These are phyloP conservation scores for Leptinotarsa rubiginosa DNA, from an alignment of 2,888 invertebrate species.

Conservation along the genomic window DNA sequence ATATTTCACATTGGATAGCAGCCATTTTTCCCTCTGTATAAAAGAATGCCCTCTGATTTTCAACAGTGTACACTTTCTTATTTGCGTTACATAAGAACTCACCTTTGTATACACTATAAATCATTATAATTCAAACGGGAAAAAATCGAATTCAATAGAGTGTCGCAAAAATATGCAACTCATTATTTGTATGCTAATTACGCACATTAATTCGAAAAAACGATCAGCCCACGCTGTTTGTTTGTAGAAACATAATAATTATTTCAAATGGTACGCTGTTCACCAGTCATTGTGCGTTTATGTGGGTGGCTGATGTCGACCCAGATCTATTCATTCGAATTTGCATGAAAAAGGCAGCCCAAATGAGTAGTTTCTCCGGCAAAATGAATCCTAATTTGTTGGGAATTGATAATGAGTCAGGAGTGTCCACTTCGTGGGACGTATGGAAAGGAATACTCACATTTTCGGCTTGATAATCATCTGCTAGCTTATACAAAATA, in stretches of 20 bases:
- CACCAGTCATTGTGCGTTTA: conserved; percentile 14
- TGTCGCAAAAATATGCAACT: conserved; percentile 41
- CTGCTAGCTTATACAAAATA: background rate
- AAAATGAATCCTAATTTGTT: conserved; percentile 12
- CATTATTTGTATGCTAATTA: conserved; percentile 43
- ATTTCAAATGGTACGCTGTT: conserved; percentile 12
- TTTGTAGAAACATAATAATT: conserved; percentile 27
- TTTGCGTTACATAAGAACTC: conserved; percentile 7
- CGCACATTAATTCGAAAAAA: conserved; percentile 7
- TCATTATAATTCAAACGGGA: conserved; percentile 18
- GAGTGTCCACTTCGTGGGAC: background rate
- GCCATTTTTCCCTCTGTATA: background rate
- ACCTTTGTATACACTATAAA: conserved; percentile 16
- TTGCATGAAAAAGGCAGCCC: conserved; percentile 11
- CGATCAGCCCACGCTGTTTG: conserved; percentile 22
- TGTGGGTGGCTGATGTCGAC: conserved; percentile 5
- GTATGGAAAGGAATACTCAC: background rate
- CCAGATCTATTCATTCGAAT: conserved; percentile 16
- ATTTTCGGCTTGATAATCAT: background rate
- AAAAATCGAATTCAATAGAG: conserved; percentile 41
- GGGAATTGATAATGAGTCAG: background rate
- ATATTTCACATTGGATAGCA: too few relatives aligned
- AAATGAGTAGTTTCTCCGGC: background rate
- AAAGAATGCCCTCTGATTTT: conserved; percentile 2
- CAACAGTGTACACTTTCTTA: conserved; percentile 11